phyloP scores from a whole-genome alignment of 2,888 invertebrate species.

The Caradrina clavipalpis region DNA sequence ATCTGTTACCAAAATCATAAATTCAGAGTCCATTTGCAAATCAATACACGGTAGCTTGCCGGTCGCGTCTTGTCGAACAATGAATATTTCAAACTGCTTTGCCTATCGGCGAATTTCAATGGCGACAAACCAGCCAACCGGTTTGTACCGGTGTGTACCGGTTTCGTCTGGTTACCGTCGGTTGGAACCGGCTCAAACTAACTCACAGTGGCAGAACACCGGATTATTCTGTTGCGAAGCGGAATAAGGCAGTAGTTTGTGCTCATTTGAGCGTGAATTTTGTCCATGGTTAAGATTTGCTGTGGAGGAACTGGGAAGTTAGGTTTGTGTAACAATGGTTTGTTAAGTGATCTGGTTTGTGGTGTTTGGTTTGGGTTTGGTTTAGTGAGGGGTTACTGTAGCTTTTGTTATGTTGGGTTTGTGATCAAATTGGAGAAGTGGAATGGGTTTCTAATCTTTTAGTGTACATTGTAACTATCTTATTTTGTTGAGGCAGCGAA shows the following conservation, averaged over 20 bases:
- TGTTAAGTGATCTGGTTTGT: slow-evolving; percentile 43
- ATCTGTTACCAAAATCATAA: slow-evolving; percentile 50
- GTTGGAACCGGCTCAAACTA: slow-evolving; percentile 50
- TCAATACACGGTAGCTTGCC: slow-evolving; percentile 42
- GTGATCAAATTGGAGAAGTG: background rate
- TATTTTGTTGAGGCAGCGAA: too few species aligned
- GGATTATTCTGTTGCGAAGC: slow-evolving; percentile 56
- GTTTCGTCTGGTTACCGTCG: slow-evolving; percentile 53
- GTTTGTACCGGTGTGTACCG: slow-evolving; percentile 38
- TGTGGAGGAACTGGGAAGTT: slow-evolving; percentile 47
- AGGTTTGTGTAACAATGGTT: slow-evolving; percentile 37
- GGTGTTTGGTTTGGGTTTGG: slow-evolving; percentile 26
- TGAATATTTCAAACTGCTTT: slow-evolving; percentile 65
- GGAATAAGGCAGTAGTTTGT: slow-evolving; percentile 50
- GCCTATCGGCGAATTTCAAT: slow-evolving; percentile 63
- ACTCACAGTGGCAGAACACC: slow-evolving; percentile 54
- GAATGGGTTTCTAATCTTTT: background rate
- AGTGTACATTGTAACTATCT: too few species aligned
- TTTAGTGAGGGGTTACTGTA: background rate
- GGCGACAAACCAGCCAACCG: slow-evolving; percentile 49
- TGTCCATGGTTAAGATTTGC: slow-evolving; percentile 51
- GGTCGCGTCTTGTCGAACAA: slow-evolving; percentile 55
- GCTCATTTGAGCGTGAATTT: slow-evolving; percentile 61
- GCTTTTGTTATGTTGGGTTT: background rate
- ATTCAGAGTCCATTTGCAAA: slow-evolving; percentile 53